Conservation (phyloP, 2,113 vertebrate genomes). For the Diphyllodes magnificus region DNA sequence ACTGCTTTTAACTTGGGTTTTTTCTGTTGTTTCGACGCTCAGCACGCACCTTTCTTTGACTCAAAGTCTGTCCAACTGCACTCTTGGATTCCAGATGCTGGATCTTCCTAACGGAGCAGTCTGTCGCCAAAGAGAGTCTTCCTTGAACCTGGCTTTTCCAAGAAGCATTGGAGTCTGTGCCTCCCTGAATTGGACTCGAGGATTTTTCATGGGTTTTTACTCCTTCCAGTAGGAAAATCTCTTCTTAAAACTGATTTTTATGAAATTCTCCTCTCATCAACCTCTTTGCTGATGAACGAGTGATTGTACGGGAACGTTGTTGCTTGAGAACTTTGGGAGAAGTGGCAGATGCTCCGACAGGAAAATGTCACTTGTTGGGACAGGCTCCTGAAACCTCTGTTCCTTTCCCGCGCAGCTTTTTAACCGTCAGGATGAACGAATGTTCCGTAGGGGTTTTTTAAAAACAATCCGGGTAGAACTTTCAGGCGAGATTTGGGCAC, state of each 20-base stretch:
- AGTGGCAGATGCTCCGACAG: constrained; percentile 20
- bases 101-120: constrained; percentile 40
- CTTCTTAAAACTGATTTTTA: neutral
- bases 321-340: constrained; percentile 21
- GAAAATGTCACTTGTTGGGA: constrained; percentile 41
- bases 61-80: neutral
- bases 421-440: constrained; percentile 54
- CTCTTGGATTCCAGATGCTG: constrained; percentile 50
- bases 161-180: constrained; percentile 6
- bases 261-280: neutral
- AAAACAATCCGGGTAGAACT: constrained; percentile 49
- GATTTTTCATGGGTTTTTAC: constrained; percentile 27
- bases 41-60: constrained; percentile 23
- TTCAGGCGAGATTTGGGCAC: constrained; percentile 48
- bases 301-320: constrained; percentile 21
- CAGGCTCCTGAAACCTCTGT: constrained; percentile 35
- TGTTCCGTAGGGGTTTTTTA: constrained; percentile 34
- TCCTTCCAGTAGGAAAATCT: constrained; percentile 11
- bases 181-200: constrained; percentile 24
- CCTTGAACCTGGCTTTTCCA: constrained; percentile 19
- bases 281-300: constrained; percentile 30
- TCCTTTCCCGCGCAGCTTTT: constrained; percentile 61
- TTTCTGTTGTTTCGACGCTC: neutral
- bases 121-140: constrained; percentile 50
- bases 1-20: neutral